These are phyloP conservation scores for Drosophila cracens DNA, from an alignment of 2,888 invertebrate genomes.

Conservation along the genomic window DNA sequence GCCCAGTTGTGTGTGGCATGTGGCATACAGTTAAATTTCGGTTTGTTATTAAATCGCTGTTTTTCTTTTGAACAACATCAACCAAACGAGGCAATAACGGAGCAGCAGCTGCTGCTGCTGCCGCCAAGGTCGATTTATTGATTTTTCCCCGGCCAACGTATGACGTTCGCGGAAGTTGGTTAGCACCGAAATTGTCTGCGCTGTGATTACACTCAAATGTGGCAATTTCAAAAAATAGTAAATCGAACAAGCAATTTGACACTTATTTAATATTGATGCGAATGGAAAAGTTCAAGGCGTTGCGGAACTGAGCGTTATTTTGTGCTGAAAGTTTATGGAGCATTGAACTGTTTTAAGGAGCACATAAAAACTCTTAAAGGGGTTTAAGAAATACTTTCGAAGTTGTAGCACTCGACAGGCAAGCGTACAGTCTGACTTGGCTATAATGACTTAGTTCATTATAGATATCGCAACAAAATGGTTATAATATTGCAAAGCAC, in stretches of 20 bases:
- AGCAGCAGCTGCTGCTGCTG: slow-evolving; percentile 34
- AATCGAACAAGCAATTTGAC: not conserved
- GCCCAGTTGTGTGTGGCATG: slow-evolving; percentile 10
- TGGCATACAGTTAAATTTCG: slow-evolving; percentile 43
- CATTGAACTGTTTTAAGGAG: not conserved
- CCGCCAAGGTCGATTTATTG: slow-evolving; percentile 82
- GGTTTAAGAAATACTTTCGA: not conserved
- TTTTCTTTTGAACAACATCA: slow-evolving; percentile 4
- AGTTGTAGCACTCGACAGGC: not conserved
- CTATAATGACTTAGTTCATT: not conserved
- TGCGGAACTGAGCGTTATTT: not conserved
- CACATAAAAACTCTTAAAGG: not conserved
- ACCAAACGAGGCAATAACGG: slow-evolving; percentile 32
- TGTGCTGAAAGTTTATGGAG: not conserved
- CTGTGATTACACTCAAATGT: slow-evolving; percentile 38
- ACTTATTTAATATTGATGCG: not conserved
- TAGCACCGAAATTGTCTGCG: slow-evolving; percentile 44
- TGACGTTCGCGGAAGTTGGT: slow-evolving; percentile 64
- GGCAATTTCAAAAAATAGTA: not conserved
- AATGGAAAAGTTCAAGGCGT: not conserved
- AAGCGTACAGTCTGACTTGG: not conserved
- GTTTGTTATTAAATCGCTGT: slow-evolving; percentile 42
- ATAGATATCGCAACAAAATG: not conserved
- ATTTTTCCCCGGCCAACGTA: slow-evolving; percentile 68
- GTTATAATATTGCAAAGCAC: not conserved